phyloP scores from a whole-genome alignment of 2,113 vertebrate genomes.

The Nibea albiflora region DNA sequence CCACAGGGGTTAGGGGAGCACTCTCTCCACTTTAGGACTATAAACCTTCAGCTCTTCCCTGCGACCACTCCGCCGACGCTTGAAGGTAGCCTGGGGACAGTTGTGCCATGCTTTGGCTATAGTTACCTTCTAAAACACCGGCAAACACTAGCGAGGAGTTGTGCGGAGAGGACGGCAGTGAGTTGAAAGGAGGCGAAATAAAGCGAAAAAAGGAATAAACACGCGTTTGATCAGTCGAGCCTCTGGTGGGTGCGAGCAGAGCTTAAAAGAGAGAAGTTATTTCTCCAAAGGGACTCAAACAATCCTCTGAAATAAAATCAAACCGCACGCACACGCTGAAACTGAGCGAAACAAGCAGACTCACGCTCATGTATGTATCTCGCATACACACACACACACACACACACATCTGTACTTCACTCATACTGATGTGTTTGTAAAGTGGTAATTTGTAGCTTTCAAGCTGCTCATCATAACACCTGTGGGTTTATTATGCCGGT shows the following conservation, averaged over 20 bases:
- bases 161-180: background rate
- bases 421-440: constrained; percentile 1
- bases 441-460: constrained; percentile 7
- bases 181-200: constrained; percentile 2
- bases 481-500: constrained; percentile 1
- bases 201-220: constrained; percentile 20
- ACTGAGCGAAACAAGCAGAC: background rate
- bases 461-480: constrained; percentile 28
- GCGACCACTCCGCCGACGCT: constrained; percentile 37
- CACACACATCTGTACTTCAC: background rate
- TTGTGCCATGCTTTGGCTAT: constrained; percentile 17
- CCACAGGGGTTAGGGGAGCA: constrained; percentile 59
- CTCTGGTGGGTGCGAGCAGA: constrained; percentile 19
- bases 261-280: constrained; percentile 12
- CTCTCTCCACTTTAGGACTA: constrained; percentile 59
- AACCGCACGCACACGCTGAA: background rate
- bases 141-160: background rate
- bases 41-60: constrained; percentile 60
- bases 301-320: constrained; percentile 32
- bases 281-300: constrained; percentile 12
- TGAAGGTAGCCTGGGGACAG: constrained; percentile 58
- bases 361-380: background rate
- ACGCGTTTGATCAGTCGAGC: constrained; percentile 32
- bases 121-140: constrained; percentile 5
- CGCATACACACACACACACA: background rate